Evolutionary conservation across 1,140 invertebrate genomes (phyloP).

Genomic region (Brachionus rubens): DNA sequence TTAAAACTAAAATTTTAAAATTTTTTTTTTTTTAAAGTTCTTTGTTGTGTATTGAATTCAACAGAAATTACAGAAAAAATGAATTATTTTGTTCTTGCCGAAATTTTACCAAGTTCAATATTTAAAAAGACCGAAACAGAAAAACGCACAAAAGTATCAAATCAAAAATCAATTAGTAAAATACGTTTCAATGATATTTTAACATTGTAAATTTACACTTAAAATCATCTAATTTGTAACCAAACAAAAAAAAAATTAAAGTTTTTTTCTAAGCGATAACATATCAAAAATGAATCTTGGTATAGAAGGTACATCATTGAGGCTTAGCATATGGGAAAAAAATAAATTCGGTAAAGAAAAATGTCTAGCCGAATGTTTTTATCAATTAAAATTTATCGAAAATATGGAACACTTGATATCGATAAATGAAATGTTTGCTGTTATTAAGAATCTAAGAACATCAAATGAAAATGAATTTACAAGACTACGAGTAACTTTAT

Average conservation of each 20-base stretch:
- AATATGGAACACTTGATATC: not conserved
- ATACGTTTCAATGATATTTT: not conserved
- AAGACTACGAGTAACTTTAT: not conserved
- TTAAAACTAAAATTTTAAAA: not conserved
- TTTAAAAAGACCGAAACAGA: not conserved
- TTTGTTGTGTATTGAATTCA: not conserved
- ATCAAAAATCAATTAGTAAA: not conserved
- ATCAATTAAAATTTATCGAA: constrained; percentile 11
- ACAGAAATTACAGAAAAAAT: not conserved
- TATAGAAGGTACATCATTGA: not conserved
- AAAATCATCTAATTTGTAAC: not conserved
- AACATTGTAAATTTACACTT: not conserved
- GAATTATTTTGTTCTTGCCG: not conserved
- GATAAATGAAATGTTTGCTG: constrained; percentile 23
- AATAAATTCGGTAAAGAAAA: not conserved
- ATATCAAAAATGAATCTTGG: not conserved
- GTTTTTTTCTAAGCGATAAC: not conserved
- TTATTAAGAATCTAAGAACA: not conserved
- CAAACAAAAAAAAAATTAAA: not conserved
- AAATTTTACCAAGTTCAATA: not conserved
- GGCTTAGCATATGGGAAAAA: not conserved
- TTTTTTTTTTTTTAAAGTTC: not conserved
- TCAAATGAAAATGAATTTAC: not conserved
- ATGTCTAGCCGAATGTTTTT: constrained; percentile 7
- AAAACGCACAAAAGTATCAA: not conserved